Evolutionary conservation across 2,888 invertebrate genomes (phyloP), one percentile per base, ranked within the genome.

Genomic region (Hofmannophila pseudospretella): DNA sequence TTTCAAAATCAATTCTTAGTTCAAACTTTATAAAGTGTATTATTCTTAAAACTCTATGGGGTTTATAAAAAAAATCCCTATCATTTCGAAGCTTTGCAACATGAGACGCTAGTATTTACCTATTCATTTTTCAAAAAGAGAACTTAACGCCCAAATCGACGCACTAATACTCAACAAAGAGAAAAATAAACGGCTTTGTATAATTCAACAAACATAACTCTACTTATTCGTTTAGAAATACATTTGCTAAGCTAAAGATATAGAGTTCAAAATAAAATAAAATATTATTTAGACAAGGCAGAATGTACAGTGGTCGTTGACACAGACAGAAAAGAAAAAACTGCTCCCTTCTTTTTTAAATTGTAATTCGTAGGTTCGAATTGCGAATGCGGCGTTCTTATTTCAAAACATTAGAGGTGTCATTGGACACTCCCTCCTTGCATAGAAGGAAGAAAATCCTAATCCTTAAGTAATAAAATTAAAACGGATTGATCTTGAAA

Each of bases 371-470:
- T 85, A 84, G 86, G 78, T 86, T 86, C 86, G 50, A 74, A 72
- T 86, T 85, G 80, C 85, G 74, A 84, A 75, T 78, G 79, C 77
- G 79, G 80, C 78, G 71, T 82, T 84, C 82, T 76, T 78, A 84
- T 85, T 85, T 85, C 85, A 85, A 85, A 86, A 86, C 85, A 78
- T 75, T 75, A 80, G 74, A 81, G 80, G 84, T 84, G 85, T 85
- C 84, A 85, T 77, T 73, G 72, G 81, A 85, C 78, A 82, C 84
- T 82, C 84, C 82, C 76, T 74, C 55, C 44, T 41, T 27, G 59
- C 62, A 67, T 41, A 43, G 70, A 25, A 39, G 7, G 36, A 44
- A 48, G 70, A 64, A 78, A 81, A 62, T 75, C 35, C 32, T 33
- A 31, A 14, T 30, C 30, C 16, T 16, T 28, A 26, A 16, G n/a